Conservation (phyloP, 1,140 invertebrate genomes). For the Drosophila pruinosa region DNA sequence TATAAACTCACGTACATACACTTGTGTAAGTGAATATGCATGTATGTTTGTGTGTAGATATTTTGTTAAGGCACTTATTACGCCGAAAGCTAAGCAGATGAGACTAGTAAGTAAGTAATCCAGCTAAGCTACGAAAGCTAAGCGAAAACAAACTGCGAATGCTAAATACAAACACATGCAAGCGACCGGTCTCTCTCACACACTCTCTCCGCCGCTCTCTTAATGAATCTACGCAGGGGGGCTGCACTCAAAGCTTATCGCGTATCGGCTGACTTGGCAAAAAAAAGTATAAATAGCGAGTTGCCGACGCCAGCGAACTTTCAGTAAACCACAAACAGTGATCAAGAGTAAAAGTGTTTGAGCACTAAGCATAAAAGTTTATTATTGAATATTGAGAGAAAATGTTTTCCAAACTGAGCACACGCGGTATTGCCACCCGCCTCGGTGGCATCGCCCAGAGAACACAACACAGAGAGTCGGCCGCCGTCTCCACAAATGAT, state of each 20-base stretch:
- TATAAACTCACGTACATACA: conserved; percentile 16
- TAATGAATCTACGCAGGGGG: conserved; percentile 22
- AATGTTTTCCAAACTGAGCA: conserved; percentile 72
- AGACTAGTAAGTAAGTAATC: conserved; percentile 12
- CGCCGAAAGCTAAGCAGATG: conserved; percentile 26
- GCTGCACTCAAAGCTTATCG: conserved; percentile 31
- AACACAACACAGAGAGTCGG: conserved; percentile 41
- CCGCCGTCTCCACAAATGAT: conserved; percentile 3
- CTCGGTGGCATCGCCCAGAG: conserved; percentile 48
- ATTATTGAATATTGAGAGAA: neutral
- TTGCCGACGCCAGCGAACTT: conserved; percentile 15
- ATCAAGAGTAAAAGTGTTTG: conserved; percentile 35
- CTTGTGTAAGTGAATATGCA: neutral
- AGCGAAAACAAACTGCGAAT: conserved; percentile 1
- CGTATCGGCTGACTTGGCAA: conserved; percentile 9
- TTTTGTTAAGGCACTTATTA: neutral
- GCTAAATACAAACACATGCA: neutral
- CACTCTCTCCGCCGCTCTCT: neutral
- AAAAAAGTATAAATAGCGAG: conserved; percentile 39
- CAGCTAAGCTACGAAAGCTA: conserved; percentile 17
- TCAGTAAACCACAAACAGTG: conserved; percentile 30
- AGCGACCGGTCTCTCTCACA: neutral
- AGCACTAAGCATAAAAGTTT: too few relatives aligned
- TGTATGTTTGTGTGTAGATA: neutral
- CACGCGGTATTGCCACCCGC: conserved; percentile 58